phyloP scores from a whole-genome alignment of 2,888 invertebrate genomes.

The Limnephilus marmoratus region DNA sequence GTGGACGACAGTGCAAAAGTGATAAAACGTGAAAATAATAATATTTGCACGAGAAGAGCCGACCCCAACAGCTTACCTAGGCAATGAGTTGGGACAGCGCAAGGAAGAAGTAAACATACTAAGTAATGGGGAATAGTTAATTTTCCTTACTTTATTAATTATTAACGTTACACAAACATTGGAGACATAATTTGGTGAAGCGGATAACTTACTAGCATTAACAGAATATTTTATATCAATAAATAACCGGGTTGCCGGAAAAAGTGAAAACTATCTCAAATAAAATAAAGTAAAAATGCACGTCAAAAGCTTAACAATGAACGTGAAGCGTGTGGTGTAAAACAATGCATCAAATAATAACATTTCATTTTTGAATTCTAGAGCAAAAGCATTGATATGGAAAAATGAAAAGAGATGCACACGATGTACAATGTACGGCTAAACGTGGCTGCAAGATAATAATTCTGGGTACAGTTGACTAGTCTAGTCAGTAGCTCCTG shows the following conservation, averaged over 20 bases:
- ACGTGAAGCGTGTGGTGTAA: not conserved
- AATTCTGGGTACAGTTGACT: constrained; percentile 17
- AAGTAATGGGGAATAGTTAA: too few relatives aligned
- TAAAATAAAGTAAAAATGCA: not conserved
- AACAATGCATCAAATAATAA: not conserved
- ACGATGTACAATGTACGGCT: not conserved
- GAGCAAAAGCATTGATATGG: not conserved
- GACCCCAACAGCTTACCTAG: too few relatives aligned
- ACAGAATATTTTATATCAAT: too few relatives aligned
- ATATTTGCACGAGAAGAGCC: too few relatives aligned
- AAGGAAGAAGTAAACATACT: too few relatives aligned
- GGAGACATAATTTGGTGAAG: too few relatives aligned
- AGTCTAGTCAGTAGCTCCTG: not conserved
- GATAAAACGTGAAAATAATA: not conserved
- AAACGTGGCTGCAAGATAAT: constrained; percentile 29
- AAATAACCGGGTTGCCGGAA: too few relatives aligned
- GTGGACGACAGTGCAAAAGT: not conserved
- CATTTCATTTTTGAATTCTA: not conserved
- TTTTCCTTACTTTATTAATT: too few relatives aligned
- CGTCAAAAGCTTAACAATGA: not conserved
- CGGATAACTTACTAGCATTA: too few relatives aligned
- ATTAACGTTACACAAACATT: too few relatives aligned
- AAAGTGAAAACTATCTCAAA: not conserved
- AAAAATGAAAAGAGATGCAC: not conserved
- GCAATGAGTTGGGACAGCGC: too few relatives aligned